phyloP scores from a whole-genome alignment of 2,888 invertebrate genomes.

The Clistopyga incitator region DNA sequence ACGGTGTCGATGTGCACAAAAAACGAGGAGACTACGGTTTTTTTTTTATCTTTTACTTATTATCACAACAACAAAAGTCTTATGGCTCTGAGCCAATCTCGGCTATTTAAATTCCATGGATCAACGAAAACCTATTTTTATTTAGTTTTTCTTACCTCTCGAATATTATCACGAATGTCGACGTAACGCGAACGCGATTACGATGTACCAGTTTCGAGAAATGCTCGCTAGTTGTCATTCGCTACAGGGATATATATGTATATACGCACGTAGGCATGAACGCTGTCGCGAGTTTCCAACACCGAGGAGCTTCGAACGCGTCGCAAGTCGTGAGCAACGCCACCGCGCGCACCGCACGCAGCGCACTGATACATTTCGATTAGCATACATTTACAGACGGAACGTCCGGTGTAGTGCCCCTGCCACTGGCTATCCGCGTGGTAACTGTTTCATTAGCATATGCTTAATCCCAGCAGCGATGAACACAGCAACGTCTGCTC shows the following conservation, averaged over 20 bases:
- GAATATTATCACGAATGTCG: conserved; percentile 39
- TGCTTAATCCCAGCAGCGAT: conserved; percentile 78
- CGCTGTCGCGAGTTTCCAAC: not conserved
- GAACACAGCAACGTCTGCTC: conserved; percentile 50
- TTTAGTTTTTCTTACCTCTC: not conserved
- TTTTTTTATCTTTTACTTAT: no score
- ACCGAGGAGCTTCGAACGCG: conserved; percentile 16
- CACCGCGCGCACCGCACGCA: conserved; percentile 69
- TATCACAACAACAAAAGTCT: no score
- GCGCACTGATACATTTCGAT: conserved; percentile 82
- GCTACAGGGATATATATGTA: not conserved
- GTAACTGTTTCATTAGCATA: conserved; percentile 81
- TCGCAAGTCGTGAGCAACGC: conserved; percentile 4
- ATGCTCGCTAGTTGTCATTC: conserved; percentile 9
- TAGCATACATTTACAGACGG: conserved; percentile 83
- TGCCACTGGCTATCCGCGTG: conserved; percentile 77
- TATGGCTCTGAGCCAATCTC: not conserved
- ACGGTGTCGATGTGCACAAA: no score
- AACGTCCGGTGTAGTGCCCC: conserved; percentile 79
- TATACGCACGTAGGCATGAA: not conserved
- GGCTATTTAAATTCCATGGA: conserved; percentile 5
- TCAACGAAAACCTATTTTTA: no score
- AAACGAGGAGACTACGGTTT: no score
- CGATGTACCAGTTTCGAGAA: conserved; percentile 57
- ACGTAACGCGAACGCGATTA: conserved; percentile 45